Conservation (phyloP, 2,888 invertebrate species). For the Parnassius apollo region DNA sequence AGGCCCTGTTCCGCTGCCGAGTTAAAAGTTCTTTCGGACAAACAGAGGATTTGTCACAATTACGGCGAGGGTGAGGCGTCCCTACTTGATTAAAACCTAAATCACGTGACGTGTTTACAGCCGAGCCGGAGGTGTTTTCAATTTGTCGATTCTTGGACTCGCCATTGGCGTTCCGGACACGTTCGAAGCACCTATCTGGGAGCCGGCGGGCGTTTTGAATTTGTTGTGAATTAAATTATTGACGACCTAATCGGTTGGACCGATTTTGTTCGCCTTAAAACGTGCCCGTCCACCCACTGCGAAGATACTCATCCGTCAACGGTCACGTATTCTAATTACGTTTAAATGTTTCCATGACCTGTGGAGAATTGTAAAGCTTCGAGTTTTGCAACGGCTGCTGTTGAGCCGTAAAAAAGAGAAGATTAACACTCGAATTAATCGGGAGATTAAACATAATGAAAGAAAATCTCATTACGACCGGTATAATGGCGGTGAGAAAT, state of each 20-base stretch:
- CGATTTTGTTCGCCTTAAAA: constrained; percentile 50
- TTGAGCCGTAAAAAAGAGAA: constrained; percentile 67
- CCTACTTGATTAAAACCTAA: constrained; percentile 82
- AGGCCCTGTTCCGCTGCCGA: constrained; percentile 68
- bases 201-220: constrained; percentile 73
- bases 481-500: constrained; percentile 79
- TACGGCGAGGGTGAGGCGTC: constrained; percentile 75
- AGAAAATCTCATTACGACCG: constrained; percentile 79
- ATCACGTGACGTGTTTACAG: constrained; percentile 82
- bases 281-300: constrained; percentile 32
- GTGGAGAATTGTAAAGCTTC: constrained; percentile 53
- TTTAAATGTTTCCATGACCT: constrained; percentile 64
- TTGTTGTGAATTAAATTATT: constrained; percentile 80
- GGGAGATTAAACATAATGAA: constrained; percentile 82
- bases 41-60: constrained; percentile 82
- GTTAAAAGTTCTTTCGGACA: constrained; percentile 80
- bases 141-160: constrained; percentile 75
- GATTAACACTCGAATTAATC: constrained; percentile 82
- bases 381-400: constrained; percentile 63
- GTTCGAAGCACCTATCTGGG: constrained; percentile 74
- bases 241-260: constrained; percentile 71
- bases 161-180: constrained; percentile 78
- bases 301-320: constrained; percentile 29
- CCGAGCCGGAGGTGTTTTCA: constrained; percentile 79
- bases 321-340: constrained; percentile 77